Percentiles rank a stretch among this genome's conserved stretches.
These are phyloP conservation scores for Drosophila kambysellisi DNA, from an alignment of 2,888 invertebrate species.

Conservation along the genomic window DNA sequence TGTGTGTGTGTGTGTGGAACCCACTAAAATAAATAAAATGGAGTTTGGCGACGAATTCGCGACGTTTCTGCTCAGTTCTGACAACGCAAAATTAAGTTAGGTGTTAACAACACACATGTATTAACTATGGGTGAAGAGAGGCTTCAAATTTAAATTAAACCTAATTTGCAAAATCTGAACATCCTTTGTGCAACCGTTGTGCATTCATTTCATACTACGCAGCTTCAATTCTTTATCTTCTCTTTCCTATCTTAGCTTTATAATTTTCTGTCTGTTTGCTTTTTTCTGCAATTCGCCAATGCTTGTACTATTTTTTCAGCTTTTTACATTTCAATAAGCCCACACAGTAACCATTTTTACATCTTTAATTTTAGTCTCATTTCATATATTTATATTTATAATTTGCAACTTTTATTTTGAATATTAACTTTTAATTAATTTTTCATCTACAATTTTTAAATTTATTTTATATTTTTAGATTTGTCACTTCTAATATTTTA, in stretches of 20 bases:
- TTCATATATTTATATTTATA: too few species aligned
- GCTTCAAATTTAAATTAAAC: not conserved
- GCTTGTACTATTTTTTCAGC: not conserved
- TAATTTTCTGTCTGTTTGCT: not conserved
- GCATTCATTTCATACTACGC: not conserved
- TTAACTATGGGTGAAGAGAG: not conserved
- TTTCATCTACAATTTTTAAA: too few species aligned
- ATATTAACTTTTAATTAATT: not conserved
- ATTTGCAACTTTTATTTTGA: too few species aligned
- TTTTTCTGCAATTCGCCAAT: not conserved
- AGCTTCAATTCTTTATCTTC: not conserved
- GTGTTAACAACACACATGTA: not conserved
- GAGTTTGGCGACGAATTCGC: slow-evolving; percentile 38
- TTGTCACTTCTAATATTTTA: too few species aligned
- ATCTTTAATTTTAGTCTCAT: not conserved
- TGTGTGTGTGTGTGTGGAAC: not conserved
- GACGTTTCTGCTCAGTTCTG: not conserved
- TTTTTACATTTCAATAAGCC: not conserved
- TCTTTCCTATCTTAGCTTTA: not conserved
- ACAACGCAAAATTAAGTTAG: not conserved
- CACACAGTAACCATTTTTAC: not conserved
- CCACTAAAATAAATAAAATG: slow-evolving; percentile 48
- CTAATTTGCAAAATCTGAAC: not conserved
- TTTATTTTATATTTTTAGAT: not conserved
- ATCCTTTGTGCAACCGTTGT: not conserved